phyloP scores from a whole-genome alignment of 1,140 invertebrate genomes.

The Ceratoteleas bidentatus region DNA sequence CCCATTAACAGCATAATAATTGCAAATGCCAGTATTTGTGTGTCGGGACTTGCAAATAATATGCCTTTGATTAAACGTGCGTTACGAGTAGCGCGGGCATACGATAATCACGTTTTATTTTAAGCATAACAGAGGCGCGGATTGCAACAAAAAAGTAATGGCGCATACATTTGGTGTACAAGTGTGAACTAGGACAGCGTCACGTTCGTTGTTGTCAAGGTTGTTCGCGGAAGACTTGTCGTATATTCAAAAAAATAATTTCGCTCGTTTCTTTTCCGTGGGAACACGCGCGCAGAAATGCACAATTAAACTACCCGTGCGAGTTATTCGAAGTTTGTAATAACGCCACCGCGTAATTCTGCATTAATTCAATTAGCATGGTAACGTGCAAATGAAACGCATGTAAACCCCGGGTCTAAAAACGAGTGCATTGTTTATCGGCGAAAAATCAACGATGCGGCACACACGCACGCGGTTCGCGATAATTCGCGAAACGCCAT shows the following conservation, averaged over 20 bases:
- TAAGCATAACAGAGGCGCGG: constrained; percentile 12
- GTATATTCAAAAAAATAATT: no score
- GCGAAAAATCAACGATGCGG: constrained; percentile 55
- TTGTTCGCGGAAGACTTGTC: no score
- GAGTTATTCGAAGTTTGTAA: constrained; percentile 40
- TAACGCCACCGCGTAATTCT: constrained; percentile 36
- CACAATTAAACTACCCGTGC: neutral
- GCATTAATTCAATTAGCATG: constrained; percentile 49
- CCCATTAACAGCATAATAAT: neutral
- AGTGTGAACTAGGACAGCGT: constrained; percentile 16
- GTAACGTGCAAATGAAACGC: constrained; percentile 52
- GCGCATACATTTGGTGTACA: constrained; percentile 12
- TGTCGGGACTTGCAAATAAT: constrained; percentile 19
- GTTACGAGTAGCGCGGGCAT: constrained; percentile 2
- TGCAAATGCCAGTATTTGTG: neutral
- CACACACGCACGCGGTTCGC: constrained; percentile 39
- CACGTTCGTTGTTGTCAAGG: constrained; percentile 42
- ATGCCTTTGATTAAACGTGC: constrained; percentile 16
- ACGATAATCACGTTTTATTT: constrained; percentile 50
- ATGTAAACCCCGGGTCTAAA: constrained; percentile 37
- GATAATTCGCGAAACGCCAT: constrained; percentile 49
- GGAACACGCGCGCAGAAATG: constrained; percentile 19
- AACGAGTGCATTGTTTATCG: constrained; percentile 39
- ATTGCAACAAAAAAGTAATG: constrained; percentile 41
- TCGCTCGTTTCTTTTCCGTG: constrained; percentile 19